Evolutionary conservation across 2,888 invertebrate species (phyloP).

Genomic region (Psylliodes chrysocephalus): DNA sequence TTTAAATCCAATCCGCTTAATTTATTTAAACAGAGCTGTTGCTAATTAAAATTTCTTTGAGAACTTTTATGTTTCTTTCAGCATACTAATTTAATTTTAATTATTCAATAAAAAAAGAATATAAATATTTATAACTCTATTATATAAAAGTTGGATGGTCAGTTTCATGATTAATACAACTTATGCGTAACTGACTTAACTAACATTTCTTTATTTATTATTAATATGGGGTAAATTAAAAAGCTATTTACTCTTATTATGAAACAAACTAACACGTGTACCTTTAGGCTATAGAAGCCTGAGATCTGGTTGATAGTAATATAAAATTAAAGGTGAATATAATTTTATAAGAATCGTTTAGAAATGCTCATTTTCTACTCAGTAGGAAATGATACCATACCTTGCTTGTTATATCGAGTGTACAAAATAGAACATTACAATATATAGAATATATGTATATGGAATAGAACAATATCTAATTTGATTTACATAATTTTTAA

Average conservation of each 20-base stretch:
- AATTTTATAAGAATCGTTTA: too few species aligned
- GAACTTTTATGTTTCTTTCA: not conserved
- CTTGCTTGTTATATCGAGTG: too few species aligned
- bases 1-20: too few species aligned
- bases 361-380: too few species aligned
- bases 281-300: not conserved
- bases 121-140: conserved; percentile 14
- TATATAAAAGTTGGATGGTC: conserved; percentile 11
- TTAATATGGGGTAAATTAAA: not conserved
- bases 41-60: not conserved
- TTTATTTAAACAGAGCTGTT: not conserved
- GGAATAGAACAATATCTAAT: too few species aligned
- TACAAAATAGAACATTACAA: too few species aligned
- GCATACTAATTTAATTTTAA: not conserved
- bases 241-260: not conserved
- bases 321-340: too few species aligned
- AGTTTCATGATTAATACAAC: conserved; percentile 5
- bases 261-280: not conserved
- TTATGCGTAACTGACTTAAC: not conserved
- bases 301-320: too few species aligned
- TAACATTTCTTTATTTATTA: not conserved
- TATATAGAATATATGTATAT: too few species aligned
- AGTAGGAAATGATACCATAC: too few species aligned
- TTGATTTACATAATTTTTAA: too few species aligned
- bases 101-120: not conserved